Percentiles rank a stretch among this genome's conserved stretches.
phyloP scores from a whole-genome alignment of 2,797 vertebrate genomes.

The Clamator glandarius region DNA sequence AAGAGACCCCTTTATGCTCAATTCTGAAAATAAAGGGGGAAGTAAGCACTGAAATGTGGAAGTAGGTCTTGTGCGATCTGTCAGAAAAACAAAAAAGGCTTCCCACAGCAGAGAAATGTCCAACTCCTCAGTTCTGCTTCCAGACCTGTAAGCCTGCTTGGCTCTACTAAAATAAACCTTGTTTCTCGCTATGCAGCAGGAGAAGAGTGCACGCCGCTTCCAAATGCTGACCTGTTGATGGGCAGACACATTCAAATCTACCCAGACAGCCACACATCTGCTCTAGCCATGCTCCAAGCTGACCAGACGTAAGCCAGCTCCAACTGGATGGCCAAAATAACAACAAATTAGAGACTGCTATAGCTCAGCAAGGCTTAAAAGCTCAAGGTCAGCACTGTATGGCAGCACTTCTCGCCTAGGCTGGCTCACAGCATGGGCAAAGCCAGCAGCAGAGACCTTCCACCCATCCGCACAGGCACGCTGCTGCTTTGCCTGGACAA shows the following conservation, averaged over 20 bases:
- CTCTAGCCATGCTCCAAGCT: neutral
- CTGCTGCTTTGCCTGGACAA: neutral
- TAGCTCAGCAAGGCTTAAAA: rapidly evolving
- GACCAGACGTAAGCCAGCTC: neutral
- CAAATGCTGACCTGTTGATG: neutral
- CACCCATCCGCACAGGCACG: neutral
- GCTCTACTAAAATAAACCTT: conserved; percentile 18
- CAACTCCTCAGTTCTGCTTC: conserved; percentile 57
- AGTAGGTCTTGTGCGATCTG: neutral
- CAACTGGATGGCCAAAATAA: conserved; percentile 43
- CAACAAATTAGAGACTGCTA: neutral
- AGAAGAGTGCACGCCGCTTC: neutral
- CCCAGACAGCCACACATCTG: conserved; percentile 21
- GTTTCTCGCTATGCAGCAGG: neutral
- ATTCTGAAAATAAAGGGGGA: neutral
- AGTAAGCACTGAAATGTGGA: conserved; percentile 7
- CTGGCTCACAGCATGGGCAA: neutral
- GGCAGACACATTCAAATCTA: neutral
- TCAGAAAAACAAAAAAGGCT: neutral
- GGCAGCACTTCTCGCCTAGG: neutral
- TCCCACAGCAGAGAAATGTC: conserved; percentile 33
- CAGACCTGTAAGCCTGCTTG: neutral
- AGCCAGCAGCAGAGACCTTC: neutral
- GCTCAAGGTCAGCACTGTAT: neutral
- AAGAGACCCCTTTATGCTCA: neutral